Conservation (phyloP, 2,113 vertebrate species). For the Mixornis gularis region DNA sequence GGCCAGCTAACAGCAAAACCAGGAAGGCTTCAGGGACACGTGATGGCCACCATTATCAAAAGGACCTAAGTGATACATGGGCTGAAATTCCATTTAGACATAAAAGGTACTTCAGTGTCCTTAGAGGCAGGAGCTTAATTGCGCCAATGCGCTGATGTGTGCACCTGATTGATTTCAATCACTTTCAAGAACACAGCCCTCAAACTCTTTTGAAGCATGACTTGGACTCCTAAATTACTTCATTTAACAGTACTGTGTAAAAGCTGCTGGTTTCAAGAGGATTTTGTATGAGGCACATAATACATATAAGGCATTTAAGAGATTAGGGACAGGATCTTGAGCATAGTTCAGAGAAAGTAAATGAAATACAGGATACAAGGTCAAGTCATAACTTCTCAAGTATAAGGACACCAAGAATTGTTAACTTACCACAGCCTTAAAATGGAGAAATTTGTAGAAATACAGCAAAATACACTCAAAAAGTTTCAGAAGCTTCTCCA, state of each 20-base stretch:
- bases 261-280: background rate
- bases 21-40: background rate
- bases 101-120: background rate
- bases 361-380: background rate
- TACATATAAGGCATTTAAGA: background rate
- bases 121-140: background rate
- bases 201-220: background rate
- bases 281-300: background rate
- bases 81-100: background rate
- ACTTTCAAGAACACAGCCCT: background rate
- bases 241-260: background rate
- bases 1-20: background rate
- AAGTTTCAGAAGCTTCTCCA: background rate
- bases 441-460: background rate
- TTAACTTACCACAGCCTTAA: background rate
- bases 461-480: background rate
- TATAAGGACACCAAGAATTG: background rate
- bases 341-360: background rate
- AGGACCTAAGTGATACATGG: background rate
- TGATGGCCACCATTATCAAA: background rate
- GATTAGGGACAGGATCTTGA: background rate
- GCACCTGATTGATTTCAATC: background rate
- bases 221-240: background rate
- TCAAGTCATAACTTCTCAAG: background rate
- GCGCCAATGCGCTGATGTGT: rapidly evolving